Percentiles rank a stretch among this genome's conserved stretches.
Conservation (phyloP, 2,888 invertebrate species). For the Autographa gamma region DNA sequence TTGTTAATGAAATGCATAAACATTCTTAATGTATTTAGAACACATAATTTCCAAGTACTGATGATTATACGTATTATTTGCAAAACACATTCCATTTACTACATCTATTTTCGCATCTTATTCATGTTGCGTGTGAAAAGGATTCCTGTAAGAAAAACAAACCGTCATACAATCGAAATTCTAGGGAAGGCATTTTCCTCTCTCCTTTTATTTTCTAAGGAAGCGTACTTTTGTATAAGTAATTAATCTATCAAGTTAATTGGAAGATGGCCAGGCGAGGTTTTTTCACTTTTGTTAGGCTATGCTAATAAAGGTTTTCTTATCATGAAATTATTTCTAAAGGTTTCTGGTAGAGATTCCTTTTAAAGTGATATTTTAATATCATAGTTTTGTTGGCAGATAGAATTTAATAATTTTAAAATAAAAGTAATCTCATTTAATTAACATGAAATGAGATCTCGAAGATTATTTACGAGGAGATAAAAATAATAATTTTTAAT, state of each 20-base stretch:
- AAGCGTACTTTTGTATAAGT: constrained; percentile 20
- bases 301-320: constrained; percentile 8
- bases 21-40: too few relatives aligned
- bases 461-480: too few relatives aligned
- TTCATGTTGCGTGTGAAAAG: background rate
- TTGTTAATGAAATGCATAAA: too few relatives aligned
- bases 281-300: constrained; percentile 17
- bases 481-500: too few relatives aligned
- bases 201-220: background rate
- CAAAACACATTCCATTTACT: background rate
- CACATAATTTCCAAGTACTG: too few relatives aligned
- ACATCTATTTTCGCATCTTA: background rate
- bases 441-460: too few relatives aligned
- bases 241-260: constrained; percentile 42
- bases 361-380: background rate
- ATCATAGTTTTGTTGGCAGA: too few relatives aligned
- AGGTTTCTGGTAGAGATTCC: background rate
- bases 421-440: too few relatives aligned
- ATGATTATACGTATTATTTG: background rate
- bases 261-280: constrained; percentile 18
- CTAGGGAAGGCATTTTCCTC: background rate
- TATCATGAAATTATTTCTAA: constrained; percentile 76
- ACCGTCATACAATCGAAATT: background rate
- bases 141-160: background rate
- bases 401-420: too few relatives aligned